These are phyloP conservation scores for Zosterops hypoxanthus DNA, from an alignment of 2,113 vertebrate species.

Conservation along the genomic window DNA sequence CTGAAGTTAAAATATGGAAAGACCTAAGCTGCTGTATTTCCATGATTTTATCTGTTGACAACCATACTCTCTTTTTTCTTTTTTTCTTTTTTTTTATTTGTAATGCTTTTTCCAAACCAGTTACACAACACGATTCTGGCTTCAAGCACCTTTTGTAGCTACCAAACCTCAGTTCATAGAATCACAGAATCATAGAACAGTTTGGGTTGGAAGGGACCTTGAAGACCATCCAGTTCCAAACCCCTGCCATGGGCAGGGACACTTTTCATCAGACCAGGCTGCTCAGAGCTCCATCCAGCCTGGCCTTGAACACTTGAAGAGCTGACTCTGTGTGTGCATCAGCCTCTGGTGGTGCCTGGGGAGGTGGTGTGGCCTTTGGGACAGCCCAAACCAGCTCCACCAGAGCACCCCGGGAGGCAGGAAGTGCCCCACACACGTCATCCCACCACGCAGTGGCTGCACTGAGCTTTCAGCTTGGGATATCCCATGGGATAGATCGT, in stretches of 20 bases:
- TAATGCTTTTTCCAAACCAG: constrained; percentile 18
- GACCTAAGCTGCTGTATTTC: neutral
- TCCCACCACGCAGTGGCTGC: neutral
- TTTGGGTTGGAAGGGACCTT: neutral
- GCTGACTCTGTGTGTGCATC: neutral
- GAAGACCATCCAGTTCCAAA: neutral
- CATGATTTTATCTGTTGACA: neutral
- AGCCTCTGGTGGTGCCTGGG: neutral
- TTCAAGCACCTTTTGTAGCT: constrained; percentile 1
- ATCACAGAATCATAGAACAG: neutral
- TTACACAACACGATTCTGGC: constrained; percentile 19
- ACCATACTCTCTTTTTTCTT: neutral
- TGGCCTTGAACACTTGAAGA: neutral
- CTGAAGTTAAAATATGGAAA: constrained; percentile 16
- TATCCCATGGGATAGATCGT: neutral
- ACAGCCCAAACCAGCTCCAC: neutral
- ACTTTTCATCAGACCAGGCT: neutral
- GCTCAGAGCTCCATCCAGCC: neutral
- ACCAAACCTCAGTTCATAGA: neutral
- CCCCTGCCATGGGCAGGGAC: neutral
- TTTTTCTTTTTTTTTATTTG: neutral
- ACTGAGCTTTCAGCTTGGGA: neutral
- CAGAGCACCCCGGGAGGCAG: neutral
- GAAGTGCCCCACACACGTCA: neutral
- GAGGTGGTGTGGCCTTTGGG: neutral